Conservation (phyloP, 2,888 invertebrate genomes). For the Theodoxus fluviatilis region DNA sequence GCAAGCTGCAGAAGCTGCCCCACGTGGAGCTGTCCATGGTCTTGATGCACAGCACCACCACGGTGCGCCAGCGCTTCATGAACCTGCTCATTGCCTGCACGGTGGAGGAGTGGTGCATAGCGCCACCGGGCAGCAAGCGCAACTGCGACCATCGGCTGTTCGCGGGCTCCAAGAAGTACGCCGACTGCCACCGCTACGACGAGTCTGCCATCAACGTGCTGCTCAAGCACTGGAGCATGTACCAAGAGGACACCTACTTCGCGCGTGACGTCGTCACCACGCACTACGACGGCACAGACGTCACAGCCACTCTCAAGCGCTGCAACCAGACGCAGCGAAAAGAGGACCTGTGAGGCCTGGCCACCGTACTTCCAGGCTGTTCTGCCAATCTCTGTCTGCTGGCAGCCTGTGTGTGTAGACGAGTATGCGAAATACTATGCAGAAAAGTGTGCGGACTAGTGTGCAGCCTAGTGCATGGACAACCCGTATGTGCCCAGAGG, state of each 20-base stretch:
- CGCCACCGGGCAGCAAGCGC: conserved; percentile 46
- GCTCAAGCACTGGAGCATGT: conserved; percentile 58
- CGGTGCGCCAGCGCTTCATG: conserved; percentile 48
- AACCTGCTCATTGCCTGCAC: conserved; percentile 61
- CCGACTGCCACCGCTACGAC: conserved; percentile 61
- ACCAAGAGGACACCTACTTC: conserved; percentile 46
- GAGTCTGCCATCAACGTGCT: conserved; percentile 65
- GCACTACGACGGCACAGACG: conserved; percentile 36
- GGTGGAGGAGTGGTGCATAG: conserved; percentile 59
- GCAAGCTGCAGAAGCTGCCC: conserved; percentile 43
- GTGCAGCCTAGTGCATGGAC: too few relatives aligned
- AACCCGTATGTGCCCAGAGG: too few relatives aligned
- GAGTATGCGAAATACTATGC: too few relatives aligned
- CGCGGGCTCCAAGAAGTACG: conserved; percentile 36
- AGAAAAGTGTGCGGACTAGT: too few relatives aligned
- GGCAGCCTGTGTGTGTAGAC: too few relatives aligned
- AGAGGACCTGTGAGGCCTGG: conserved; percentile 15
- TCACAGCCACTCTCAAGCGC: conserved; percentile 35
- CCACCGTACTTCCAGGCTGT: too few relatives aligned
- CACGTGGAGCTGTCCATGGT: conserved; percentile 52
- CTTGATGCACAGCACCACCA: conserved; percentile 58
- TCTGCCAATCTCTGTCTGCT: too few relatives aligned
- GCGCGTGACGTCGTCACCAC: conserved; percentile 35
- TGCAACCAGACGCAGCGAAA: conserved; percentile 29
- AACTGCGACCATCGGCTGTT: conserved; percentile 45